Base-by-base conservation (phyloP, 2,797 vertebrate genomes). In the Chaenodraco wilsoni region DNA sequence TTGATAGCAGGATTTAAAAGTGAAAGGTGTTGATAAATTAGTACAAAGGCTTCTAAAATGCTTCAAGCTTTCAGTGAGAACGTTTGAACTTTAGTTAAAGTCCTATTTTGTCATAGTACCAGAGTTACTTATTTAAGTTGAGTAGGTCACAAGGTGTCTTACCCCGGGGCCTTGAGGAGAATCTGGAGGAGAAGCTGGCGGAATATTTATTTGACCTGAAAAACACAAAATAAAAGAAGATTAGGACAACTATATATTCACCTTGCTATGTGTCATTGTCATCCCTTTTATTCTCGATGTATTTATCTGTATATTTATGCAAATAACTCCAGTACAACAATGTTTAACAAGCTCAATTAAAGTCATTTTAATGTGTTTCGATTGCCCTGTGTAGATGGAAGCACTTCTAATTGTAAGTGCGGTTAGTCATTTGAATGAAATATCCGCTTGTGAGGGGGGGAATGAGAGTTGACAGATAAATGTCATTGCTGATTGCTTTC, bases 111-210 rank as follows among this genome's bases (percentile, higher is more conserved):
- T 57, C 40, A 72, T 0, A 12, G 16, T 51, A 41, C 41, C 1
- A 50, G 15, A 37, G 33, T 37, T 41, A 56, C 49, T 60, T 44
- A 27, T 33, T 57, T 46, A 1, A 67, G 54, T 67, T 40, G 37
- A 77, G 40, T 12, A 52, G 49, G 50, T 76, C 33, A 77, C 16
- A 61, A 37, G 68, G 67, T 60, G 48, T 76, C 97, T 97, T 94
- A 99, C 97, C 93, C 89, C 92, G 0, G 95, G 96, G 68, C 96
- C 97, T 74, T 48, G 88, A 0, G 95, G 93, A 13, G 94, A 95
- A 31, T 88, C 90, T 60, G 93, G 94, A 15, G 83, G 87, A 48
- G 94, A 92, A 13, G 69, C 9, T 0, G 56, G 49, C 15, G 56
- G 55, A 66, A 80, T 52, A 2, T 13, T 21, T 74, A 70, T 91